Percentiles rank a stretch among this genome's conserved stretches.
Evolutionary conservation across 2,888 invertebrate species (phyloP).

Genomic region (Phanerotoma sp.): DNA sequence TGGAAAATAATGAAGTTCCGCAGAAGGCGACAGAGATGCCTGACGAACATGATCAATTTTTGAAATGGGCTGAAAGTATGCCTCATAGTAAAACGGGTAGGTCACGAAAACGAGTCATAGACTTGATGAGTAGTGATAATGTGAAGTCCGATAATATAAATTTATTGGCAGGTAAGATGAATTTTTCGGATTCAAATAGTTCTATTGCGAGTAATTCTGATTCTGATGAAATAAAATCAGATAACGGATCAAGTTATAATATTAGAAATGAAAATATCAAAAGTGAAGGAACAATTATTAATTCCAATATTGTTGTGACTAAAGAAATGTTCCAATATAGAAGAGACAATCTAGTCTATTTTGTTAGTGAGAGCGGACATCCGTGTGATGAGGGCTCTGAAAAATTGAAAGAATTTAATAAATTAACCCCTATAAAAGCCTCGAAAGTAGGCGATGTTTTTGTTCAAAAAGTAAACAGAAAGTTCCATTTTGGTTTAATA

Average conservation of each 20-base stretch:
- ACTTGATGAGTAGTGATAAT: neutral
- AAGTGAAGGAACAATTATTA: too few species aligned
- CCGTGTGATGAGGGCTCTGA: neutral
- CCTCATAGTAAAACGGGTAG: neutral
- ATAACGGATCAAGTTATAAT: neutral
- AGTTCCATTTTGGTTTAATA: neutral
- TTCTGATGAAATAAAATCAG: too few species aligned
- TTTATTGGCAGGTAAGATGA: too few species aligned
- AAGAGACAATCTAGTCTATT: neutral
- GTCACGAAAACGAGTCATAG: neutral
- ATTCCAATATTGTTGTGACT: neutral
- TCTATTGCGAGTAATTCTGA: too few species aligned
- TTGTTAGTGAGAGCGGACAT: neutral
- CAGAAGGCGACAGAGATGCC: neutral
- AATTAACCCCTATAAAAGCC: neutral
- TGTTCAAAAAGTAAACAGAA: neutral
- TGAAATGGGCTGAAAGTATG: neutral
- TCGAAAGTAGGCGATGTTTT: neutral
- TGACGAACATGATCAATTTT: neutral
- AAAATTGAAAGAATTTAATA: neutral
- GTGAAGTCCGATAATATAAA: too few species aligned
- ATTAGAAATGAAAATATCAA: neutral
- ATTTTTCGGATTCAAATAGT: neutral
- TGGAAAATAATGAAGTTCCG: too few species aligned
- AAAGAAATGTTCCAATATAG: neutral